These are phyloP conservation scores for Aphelocoma californica DNA, from an alignment of 2,797 vertebrate genomes.

Conservation along the genomic window DNA sequence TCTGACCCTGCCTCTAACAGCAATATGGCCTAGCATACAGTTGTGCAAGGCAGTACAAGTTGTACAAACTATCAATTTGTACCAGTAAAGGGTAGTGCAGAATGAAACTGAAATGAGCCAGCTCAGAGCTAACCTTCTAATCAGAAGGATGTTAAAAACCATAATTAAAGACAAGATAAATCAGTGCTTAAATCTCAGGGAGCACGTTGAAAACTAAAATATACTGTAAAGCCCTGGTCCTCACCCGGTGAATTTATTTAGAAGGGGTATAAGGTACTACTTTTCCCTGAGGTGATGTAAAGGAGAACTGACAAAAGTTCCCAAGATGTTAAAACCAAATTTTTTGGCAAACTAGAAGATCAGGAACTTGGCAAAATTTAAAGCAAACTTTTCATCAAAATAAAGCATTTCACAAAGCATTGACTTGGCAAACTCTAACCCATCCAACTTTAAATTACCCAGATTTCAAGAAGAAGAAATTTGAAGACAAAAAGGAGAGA, in stretches of 20 bases:
- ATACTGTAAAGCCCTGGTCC: neutral
- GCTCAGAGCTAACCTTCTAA: neutral
- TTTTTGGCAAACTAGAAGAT: neutral
- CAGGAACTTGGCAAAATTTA: neutral
- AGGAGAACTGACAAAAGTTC: neutral
- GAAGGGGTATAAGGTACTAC: neutral
- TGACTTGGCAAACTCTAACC: neutral
- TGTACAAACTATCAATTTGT: neutral
- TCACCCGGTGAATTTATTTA: neutral
- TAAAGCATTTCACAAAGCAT: neutral
- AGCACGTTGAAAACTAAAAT: neutral
- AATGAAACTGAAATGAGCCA: neutral
- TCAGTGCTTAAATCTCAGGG: neutral
- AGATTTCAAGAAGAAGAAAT: neutral
- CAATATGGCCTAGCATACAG: accelerated
- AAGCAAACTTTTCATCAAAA: neutral
- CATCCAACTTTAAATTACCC: neutral
- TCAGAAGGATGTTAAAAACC: neutral
- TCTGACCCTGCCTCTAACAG: neutral
- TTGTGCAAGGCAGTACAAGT: neutral
- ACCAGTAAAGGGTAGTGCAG: neutral
- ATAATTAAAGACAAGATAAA: neutral
- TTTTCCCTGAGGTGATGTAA: neutral
- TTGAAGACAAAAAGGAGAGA: neutral
- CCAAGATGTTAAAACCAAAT: neutral